phyloP scores from a whole-genome alignment of 2,797 vertebrate genomes.

The Moxostoma hubbsi region DNA sequence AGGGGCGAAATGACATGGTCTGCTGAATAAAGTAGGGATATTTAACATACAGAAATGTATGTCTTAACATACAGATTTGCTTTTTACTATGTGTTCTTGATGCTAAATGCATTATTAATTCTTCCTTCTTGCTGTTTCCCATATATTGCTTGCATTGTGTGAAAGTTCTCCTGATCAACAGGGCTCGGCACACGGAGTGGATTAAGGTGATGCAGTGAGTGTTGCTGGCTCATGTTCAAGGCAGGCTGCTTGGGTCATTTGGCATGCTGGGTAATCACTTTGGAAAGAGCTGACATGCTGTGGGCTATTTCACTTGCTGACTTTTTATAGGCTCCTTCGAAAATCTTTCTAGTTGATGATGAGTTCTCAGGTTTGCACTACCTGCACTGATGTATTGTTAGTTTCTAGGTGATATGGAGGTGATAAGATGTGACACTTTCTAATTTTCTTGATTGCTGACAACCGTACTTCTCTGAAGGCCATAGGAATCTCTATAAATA shows the following conservation, averaged over 20 bases:
- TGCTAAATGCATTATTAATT: constrained; percentile 71
- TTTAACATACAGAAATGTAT: constrained; percentile 75
- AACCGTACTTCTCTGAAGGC: background rate
- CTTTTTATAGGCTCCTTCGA: background rate
- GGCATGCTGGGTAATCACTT: constrained; percentile 11
- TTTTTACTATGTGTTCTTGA: constrained; percentile 45
- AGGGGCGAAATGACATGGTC: constrained; percentile 36
- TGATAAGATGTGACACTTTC: no score
- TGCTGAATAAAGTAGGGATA: constrained; percentile 55
- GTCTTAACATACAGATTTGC: constrained; percentile 57
- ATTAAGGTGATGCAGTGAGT: constrained; percentile 43
- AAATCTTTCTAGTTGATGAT: background rate
- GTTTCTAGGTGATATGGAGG: background rate
- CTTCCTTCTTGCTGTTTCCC: constrained; percentile 72
- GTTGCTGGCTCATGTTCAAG: constrained; percentile 28
- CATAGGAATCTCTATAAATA: background rate
- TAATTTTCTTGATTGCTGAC: no score
- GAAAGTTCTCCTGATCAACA: constrained; percentile 44
- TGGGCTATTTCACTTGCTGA: constrained; percentile 37
- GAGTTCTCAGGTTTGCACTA: background rate
- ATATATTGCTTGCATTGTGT: constrained; percentile 66
- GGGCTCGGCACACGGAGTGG: constrained; percentile 50
- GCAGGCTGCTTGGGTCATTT: constrained; percentile 20
- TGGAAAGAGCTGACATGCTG: constrained; percentile 31
- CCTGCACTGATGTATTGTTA: no score